Percentiles rank a stretch among this genome's conserved stretches.
phyloP scores from a whole-genome alignment of 2,888 invertebrate genomes.

The Callyntrura guangdongensis region DNA sequence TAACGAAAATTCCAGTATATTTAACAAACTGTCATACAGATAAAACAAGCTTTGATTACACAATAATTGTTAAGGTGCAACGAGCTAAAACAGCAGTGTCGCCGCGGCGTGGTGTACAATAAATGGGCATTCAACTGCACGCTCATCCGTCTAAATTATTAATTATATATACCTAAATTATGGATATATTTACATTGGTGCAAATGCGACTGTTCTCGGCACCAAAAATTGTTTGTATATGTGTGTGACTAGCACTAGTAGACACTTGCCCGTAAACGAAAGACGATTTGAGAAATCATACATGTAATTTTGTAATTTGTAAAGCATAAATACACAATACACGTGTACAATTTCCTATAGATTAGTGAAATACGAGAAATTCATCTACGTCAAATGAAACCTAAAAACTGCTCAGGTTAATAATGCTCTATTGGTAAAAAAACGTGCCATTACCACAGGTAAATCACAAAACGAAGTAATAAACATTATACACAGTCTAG shows the following conservation, averaged over 20 bases:
- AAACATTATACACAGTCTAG: not conserved
- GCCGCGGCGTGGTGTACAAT: no score
- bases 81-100: no score
- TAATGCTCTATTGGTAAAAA: not conserved
- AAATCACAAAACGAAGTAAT: not conserved
- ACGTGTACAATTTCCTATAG: not conserved
- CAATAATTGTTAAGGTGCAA: not conserved
- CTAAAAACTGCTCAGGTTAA: not conserved
- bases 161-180: no score
- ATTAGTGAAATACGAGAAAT: not conserved
- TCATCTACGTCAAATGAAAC: not conserved
- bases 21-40: not conserved
- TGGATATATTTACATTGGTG: not conserved
- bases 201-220: constrained; percentile 8
- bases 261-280: constrained; percentile 29
- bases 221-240: constrained; percentile 51
- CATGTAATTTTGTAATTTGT: not conserved
- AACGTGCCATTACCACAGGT: not conserved
- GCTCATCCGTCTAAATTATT: no score
- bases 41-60: not conserved
- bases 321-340: not conserved
- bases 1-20: not conserved
- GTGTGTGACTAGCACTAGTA: constrained; percentile 60
- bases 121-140: no score
- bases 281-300: constrained; percentile 29